Evolutionary conservation across 1,140 invertebrate genomes (phyloP).

Genomic region (Whitmania pigra): DNA sequence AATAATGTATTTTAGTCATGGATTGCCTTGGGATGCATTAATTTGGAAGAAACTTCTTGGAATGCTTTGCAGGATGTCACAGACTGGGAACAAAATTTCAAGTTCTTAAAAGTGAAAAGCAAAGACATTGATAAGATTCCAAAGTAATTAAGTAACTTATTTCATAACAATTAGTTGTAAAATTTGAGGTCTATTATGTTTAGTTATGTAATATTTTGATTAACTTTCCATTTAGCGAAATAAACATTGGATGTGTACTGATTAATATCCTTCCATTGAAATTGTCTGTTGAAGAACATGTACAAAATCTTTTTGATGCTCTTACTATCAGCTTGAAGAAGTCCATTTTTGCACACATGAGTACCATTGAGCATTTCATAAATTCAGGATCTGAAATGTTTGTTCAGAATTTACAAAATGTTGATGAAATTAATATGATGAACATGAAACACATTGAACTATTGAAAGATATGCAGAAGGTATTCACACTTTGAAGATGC

Average conservation of each 20-base stretch:
- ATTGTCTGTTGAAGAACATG: constrained; percentile 75
- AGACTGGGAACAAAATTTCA: constrained; percentile 71
- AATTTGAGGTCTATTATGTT: too few species aligned
- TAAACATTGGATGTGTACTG: constrained; percentile 68
- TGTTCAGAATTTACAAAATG: constrained; percentile 51
- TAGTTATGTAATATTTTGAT: too few species aligned
- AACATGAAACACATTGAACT: constrained; percentile 57
- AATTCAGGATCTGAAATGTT: constrained; percentile 51
- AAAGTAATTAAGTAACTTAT: constrained; percentile 42
- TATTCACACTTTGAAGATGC: constrained; percentile 17
- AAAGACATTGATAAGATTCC: constrained; percentile 74
- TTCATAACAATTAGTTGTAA: not conserved
- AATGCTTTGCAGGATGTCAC: constrained; percentile 51
- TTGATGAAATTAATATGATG: constrained; percentile 65
- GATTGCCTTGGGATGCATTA: constrained; percentile 62
- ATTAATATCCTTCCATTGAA: constrained; percentile 59
- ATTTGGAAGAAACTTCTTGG: constrained; percentile 59
- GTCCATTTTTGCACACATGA: constrained; percentile 49
- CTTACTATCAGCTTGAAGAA: constrained; percentile 64
- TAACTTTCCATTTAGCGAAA: constrained; percentile 52
- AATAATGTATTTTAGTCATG: constrained; percentile 45
- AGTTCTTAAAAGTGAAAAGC: constrained; percentile 67
- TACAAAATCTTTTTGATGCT: constrained; percentile 75
- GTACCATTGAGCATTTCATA: constrained; percentile 48
- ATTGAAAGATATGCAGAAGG: constrained; percentile 52